Percentiles rank a stretch among this genome's conserved stretches.
Conservation (phyloP, 1,140 invertebrate species). For the Ylistrum balloti region DNA sequence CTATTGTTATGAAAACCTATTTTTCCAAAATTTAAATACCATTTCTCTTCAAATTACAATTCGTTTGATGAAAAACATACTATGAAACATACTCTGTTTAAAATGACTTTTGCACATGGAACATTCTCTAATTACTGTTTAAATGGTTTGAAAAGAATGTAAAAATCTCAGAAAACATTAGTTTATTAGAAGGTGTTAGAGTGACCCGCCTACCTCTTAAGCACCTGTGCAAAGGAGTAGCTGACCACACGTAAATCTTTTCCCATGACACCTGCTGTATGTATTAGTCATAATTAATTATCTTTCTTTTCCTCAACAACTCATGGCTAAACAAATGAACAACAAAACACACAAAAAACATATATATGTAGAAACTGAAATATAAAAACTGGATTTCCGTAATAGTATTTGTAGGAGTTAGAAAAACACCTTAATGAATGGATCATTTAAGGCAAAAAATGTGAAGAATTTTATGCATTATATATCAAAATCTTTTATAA, state of each 20-base stretch:
- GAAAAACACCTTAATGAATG: too few species aligned
- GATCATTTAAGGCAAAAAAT: too few species aligned
- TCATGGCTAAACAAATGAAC: too few species aligned
- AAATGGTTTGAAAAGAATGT: background rate
- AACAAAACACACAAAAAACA: too few species aligned
- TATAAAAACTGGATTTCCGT: too few species aligned
- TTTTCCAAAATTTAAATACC: constrained; percentile 18
- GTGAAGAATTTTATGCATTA: too few species aligned
- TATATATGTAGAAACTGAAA: too few species aligned
- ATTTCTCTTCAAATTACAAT: constrained; percentile 40
- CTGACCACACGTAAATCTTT: background rate
- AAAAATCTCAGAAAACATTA: background rate
- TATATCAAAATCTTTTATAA: too few species aligned
- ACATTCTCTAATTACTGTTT: constrained; percentile 40
- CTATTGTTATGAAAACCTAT: background rate
- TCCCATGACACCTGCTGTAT: background rate
- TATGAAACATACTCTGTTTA: background rate
- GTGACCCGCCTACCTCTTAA: constrained; percentile 19
- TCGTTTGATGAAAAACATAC: constrained; percentile 27
- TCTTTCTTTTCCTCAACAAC: background rate
- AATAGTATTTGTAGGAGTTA: too few species aligned
- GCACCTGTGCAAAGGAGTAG: background rate
- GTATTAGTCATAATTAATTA: constrained; percentile 40
- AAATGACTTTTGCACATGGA: constrained; percentile 39
- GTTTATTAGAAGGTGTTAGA: constrained; percentile 13